phyloP scores from a whole-genome alignment of 92 coral and sea anemone species.

The Zoanthus sociatus region DNA sequence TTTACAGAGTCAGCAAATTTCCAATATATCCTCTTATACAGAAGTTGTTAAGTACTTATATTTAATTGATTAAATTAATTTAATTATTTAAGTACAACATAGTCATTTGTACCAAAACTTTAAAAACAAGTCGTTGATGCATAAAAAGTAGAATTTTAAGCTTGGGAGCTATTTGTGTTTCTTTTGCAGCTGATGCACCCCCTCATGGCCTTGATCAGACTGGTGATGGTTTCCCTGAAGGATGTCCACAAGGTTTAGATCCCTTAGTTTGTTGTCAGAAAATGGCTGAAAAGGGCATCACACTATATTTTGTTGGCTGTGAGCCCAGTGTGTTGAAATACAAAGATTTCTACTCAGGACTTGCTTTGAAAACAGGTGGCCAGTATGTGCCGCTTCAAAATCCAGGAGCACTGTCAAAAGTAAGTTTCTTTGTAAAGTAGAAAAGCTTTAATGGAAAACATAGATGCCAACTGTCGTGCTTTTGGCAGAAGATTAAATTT shows the following conservation, averaged over 20 bases:
- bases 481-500: too few relatives aligned
- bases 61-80: too few relatives aligned
- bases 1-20: too few relatives aligned
- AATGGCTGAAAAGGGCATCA: conserved; percentile 87
- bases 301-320: conserved; percentile 94
- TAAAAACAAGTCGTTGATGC: too few relatives aligned
- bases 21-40: too few relatives aligned
- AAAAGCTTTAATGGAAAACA: background rate
- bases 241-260: conserved; percentile 87
- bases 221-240: conserved; percentile 84
- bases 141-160: too few relatives aligned
- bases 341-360: conserved; percentile 84
- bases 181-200: conserved; percentile 88
- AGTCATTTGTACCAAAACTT: too few relatives aligned
- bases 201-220: conserved; percentile 89
- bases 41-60: too few relatives aligned
- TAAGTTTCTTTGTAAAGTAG: conserved; percentile 19
- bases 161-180: background rate
- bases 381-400: conserved; percentile 87
- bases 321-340: conserved; percentile 76
- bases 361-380: conserved; percentile 92
- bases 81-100: too few relatives aligned
- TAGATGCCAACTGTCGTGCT: too few relatives aligned
- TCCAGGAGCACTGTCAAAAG: conserved; percentile 82
- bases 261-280: conserved; percentile 73